A percentile compares a stretch with the other conserved stretches of the same genome.
phyloP scores from a whole-genome alignment of 1,140 invertebrate genomes.

The Sipha flava region DNA sequence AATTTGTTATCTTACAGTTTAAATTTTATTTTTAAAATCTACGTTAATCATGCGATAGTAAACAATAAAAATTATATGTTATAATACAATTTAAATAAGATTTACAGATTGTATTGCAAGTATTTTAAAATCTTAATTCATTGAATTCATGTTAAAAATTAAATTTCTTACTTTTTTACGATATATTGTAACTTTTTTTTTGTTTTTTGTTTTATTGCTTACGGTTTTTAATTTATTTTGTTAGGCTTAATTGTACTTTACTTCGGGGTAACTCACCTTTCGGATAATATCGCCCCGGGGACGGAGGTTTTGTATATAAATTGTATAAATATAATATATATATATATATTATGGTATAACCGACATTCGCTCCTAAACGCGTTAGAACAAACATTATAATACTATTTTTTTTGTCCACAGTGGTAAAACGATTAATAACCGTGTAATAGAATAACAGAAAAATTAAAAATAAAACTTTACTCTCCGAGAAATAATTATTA shows the following conservation, averaged over 20 bases:
- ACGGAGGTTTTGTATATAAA: neutral
- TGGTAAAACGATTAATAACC: too few relatives aligned
- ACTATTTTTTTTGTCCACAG: neutral
- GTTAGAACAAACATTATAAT: neutral
- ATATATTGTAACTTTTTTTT: too few relatives aligned
- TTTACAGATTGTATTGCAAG: too few relatives aligned
- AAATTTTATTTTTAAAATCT: too few relatives aligned
- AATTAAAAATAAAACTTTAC: neutral
- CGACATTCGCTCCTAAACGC: neutral
- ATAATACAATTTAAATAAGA: too few relatives aligned
- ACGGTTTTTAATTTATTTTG: neutral
- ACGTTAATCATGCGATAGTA: too few relatives aligned
- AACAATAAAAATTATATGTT: too few relatives aligned
- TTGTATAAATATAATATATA: too few relatives aligned
- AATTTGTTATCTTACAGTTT: too few relatives aligned
- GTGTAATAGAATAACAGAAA: neutral
- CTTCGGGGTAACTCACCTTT: neutral
- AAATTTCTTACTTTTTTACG: neutral
- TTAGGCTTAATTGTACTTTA: neutral
- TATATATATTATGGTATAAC: too few relatives aligned
- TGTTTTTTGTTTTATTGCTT: slow-evolving; percentile 6
- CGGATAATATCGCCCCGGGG: neutral
- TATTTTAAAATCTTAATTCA: too few relatives aligned
- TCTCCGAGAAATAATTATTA: too few relatives aligned
- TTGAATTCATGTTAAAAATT: neutral